phyloP scores from a whole-genome alignment of 2,113 vertebrate genomes.

The Cygnus atratus region DNA sequence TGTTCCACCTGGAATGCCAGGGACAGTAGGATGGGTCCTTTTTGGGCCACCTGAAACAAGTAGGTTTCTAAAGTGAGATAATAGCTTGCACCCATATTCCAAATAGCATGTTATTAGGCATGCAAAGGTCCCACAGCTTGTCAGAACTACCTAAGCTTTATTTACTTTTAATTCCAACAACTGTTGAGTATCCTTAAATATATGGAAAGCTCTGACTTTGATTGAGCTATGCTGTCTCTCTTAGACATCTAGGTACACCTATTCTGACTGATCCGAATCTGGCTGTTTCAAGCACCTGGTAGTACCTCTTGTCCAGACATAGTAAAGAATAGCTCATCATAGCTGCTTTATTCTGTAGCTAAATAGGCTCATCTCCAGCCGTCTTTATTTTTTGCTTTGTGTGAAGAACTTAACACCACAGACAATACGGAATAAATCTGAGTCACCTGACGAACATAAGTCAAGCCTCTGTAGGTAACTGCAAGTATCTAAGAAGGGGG shows the following conservation, averaged over 20 bases:
- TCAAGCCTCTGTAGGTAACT: not conserved
- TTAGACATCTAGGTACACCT: not conserved
- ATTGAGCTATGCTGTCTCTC: not conserved
- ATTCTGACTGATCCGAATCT: not conserved
- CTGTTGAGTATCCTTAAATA: not conserved
- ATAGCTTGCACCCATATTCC: not conserved
- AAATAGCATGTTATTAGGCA: not conserved
- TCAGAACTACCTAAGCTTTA: not conserved
- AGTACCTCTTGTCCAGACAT: not conserved
- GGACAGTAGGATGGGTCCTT: constrained; percentile 89
- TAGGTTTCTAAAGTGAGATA: not conserved
- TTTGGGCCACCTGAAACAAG: constrained; percentile 85
- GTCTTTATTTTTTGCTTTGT: not conserved
- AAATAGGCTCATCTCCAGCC: not conserved
- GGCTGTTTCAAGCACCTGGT: not conserved
- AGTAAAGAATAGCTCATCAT: not conserved
- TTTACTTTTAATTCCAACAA: not conserved
- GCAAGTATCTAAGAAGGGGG: not conserved
- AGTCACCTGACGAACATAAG: not conserved
- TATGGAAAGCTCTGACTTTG: not conserved
- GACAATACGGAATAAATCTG: not conserved
- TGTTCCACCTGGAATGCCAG: constrained; percentile 96
- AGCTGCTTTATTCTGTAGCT: not conserved
- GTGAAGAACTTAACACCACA: not conserved
- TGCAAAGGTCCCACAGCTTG: not conserved